Base-by-base conservation (phyloP, 2,113 vertebrate genomes). In the Falcunculus frontatus region DNA sequence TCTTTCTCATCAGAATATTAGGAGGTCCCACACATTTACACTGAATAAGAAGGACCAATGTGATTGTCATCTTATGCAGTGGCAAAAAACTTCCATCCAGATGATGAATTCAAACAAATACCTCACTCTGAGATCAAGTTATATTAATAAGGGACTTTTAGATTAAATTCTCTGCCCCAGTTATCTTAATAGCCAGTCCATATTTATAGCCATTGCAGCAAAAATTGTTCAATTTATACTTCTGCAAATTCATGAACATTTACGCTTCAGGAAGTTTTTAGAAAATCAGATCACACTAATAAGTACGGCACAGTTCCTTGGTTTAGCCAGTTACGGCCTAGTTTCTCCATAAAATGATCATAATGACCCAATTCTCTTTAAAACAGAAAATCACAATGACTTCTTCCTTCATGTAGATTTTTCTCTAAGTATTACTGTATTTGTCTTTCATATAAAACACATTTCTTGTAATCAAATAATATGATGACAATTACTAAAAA, bases 181-280 rank as follows among this genome's bases (percentile, higher is more conserved):
- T 89, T 98, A 96, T 89, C 91, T 96, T 95, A 96, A 97, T 87
- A 95, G 29, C 10, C 74, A 74, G 50, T 67, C 96, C 67, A 92
- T 94, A 97, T 93, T 97, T 96, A 92, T 70, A 93, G 78, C 92
- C 68, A 90, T 33, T 91, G 52, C 74, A 96, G 76, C 42, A 97
- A 96, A 98, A 91, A 90, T 37, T 89, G 68, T 91, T 95, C 95
- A 74, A 93, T 93, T 96, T 96, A 81, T 75, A 95, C 26, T 95
- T 97, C 60, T 95, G 90, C 94, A 96, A 97, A 96, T 97, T 95
- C 84, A 95, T 92, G 96, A 95, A 96, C 81, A 89, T 94, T 93
- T 65, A 92, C 56, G 55, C 82, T 96, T 95, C 86, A 60, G 57
- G 47, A 87, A 88, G 47, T 83, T 95, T 93, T 96, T 79, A 59